Evolutionary conservation across 23 tunicate genomes (phyloP).

Genomic region (Botrylloides violaceus): DNA sequence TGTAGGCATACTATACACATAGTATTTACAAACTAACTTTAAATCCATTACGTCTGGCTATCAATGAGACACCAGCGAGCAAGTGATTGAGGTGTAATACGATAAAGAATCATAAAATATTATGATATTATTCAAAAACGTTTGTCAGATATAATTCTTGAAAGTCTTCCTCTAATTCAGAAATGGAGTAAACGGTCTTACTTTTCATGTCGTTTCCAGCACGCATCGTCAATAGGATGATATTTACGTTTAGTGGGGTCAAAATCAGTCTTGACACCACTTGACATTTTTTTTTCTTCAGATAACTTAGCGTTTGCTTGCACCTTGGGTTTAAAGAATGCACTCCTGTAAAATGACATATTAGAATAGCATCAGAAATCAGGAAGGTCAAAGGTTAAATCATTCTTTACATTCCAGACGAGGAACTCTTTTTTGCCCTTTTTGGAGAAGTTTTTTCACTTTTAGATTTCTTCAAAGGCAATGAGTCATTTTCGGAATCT

Average conservation of each 20-base stretch:
- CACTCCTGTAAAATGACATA: conserved; percentile 9
- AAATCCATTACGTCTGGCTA: too few relatives aligned
- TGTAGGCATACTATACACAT: too few relatives aligned
- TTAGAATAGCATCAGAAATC: background rate
- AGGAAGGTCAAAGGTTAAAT: background rate
- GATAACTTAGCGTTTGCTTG: background rate
- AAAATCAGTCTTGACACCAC: conserved; percentile 24
- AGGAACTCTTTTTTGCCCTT: background rate
- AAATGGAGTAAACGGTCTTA: background rate
- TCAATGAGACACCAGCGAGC: too few relatives aligned
- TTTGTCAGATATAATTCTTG: too few relatives aligned
- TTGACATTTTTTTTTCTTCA: background rate
- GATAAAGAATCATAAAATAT: too few relatives aligned
- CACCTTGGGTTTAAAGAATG: conserved; percentile 21
- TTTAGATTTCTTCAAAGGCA: too few relatives aligned
- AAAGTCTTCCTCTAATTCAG: too few relatives aligned
- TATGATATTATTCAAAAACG: too few relatives aligned
- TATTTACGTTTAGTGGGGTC: conserved; percentile 71
- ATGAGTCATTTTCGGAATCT: too few relatives aligned
- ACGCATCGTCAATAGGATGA: conserved; percentile 89
- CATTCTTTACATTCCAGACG: background rate
- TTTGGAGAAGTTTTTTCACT: too few relatives aligned
- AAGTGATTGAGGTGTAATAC: too few relatives aligned
- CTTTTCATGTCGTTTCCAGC: conserved; percentile 81
- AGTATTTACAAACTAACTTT: too few relatives aligned